These are phyloP conservation scores for Allolobophora icterica DNA, from an alignment of 2,888 invertebrate genomes.

Conservation along the genomic window DNA sequence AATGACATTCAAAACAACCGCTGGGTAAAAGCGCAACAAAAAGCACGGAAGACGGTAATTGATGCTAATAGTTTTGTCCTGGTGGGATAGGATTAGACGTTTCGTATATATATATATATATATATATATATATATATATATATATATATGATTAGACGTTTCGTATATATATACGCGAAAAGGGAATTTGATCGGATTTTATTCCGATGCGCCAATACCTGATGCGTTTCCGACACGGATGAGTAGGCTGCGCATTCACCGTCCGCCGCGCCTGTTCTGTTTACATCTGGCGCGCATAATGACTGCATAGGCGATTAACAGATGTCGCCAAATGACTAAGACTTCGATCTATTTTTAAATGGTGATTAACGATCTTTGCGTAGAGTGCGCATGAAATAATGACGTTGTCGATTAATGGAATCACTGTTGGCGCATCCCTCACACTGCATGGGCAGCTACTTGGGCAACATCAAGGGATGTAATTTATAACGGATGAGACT, in stretches of 20 bases:
- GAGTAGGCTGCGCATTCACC: too few species aligned
- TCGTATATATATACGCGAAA: not conserved
- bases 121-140: too few species aligned
- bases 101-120: not conserved
- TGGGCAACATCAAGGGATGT: not conserved
- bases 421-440: not conserved
- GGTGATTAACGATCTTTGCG: not conserved
- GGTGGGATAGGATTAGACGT: not conserved
- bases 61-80: too few species aligned
- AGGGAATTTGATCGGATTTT: not conserved
- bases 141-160: not conserved
- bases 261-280: not conserved
- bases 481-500: not conserved
- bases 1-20: not conserved
- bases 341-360: not conserved
- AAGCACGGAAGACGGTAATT: too few species aligned
- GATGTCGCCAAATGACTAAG: conserved; percentile 11
- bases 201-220: not conserved
- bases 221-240: not conserved
- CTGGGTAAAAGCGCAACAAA: not conserved
- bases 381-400: not conserved
- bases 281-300: not conserved
- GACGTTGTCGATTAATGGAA: not conserved
- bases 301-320: not conserved
- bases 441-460: not conserved